phyloP scores from a whole-genome alignment of 2,113 vertebrate species.

The Turdus rufiventris region DNA sequence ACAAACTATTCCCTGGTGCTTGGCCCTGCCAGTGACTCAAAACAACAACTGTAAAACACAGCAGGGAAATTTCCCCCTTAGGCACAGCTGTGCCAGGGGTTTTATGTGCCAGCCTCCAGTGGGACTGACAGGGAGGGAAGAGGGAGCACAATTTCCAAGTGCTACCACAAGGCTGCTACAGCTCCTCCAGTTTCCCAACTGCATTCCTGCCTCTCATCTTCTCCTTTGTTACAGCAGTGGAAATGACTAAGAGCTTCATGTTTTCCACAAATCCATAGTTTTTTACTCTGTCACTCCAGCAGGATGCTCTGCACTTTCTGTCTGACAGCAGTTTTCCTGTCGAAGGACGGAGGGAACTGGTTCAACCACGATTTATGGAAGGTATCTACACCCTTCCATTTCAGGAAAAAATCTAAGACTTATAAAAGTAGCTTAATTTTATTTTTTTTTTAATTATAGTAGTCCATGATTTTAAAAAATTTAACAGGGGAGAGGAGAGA shows the following conservation, averaged over 20 bases:
- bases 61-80: not conserved
- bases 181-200: not conserved
- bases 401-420: not conserved
- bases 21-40: not conserved
- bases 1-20: not conserved
- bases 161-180: not conserved
- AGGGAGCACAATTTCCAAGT: not conserved
- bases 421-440: not conserved
- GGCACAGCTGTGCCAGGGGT: not conserved
- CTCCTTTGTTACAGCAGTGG: not conserved
- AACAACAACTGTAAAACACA: not conserved
- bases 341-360: not conserved
- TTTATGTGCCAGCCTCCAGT: not conserved
- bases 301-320: not conserved
- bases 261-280: not conserved
- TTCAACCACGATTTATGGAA: not conserved
- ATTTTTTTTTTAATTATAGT: not conserved
- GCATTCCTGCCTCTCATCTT: not conserved
- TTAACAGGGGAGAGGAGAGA: not conserved
- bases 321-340: not conserved
- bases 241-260: not conserved
- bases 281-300: not conserved
- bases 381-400: not conserved
- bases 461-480: not conserved
- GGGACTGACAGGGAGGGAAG: not conserved